Base-by-base conservation (phyloP, 2,113 vertebrate genomes). In the Thermophis baileyi region DNA sequence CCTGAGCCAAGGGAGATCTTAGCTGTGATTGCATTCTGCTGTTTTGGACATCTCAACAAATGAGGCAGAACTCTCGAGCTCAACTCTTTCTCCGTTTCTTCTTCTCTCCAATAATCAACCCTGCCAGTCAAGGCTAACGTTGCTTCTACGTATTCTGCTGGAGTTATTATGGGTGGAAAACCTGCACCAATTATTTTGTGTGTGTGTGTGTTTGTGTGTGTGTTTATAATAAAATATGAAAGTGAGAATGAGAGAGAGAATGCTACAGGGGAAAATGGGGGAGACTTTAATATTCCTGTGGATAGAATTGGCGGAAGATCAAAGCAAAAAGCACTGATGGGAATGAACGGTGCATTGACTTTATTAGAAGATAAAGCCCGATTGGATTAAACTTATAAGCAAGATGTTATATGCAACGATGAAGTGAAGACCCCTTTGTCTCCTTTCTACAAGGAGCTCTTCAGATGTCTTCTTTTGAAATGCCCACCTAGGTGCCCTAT, bases 1-100 rank as follows among this genome's bases (percentile, higher is more conserved):
- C 89, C n/a, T 90, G 47, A 51, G 22, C 49, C 89, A 50, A 50
- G 89, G 47, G 63, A 90, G 89, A 90, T 10, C 89, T 90, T 50
- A 81, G 49, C 89, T 25, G 49, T 81, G 89, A 90, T 90, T 90
- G 89, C 89, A 74, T 81, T 81, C 89, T 85, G 69, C n/a, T 90
- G 20, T 90, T 90, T 81, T 53, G 89, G 74, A 53, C 89, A 40
- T 51, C 30, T 74, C 63, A 53, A 69, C 63, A 51, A 90, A 90
- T 90, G 89, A 90, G 57, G 47, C 89, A 25, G 74, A 69, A 3
- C 89, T 69, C 18, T 47, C 6, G 16, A 22, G 60, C 18, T 74
- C 47, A 81, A 49, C 6, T 7, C 22, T n/a, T 49, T 30, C 89
- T 27, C 55, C 3, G 3, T 50, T 90, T 27, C 46, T 35, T 35